Base-by-base conservation (phyloP, 2,797 vertebrate species). In the Leuciscus waleckii region DNA sequence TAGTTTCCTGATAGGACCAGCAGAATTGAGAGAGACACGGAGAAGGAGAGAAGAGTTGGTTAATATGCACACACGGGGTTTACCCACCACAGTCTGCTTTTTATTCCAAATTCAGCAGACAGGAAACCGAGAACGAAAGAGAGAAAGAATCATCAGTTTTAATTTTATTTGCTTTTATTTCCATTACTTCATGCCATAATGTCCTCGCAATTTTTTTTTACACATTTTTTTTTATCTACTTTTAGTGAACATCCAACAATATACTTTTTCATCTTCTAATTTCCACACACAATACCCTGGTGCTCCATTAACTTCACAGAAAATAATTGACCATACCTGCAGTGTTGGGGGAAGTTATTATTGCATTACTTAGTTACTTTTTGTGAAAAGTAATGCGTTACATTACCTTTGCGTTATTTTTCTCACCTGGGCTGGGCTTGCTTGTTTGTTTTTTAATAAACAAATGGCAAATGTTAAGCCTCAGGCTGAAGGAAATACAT, bases 21-120 rank as follows among this genome's bases (percentile, higher is more conserved):
- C 21, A 39, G 32, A 6, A 58, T n/a, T 77, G 74, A 77, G 13
- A 80, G 29, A 67, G 43, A 67, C 78, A 37, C 11, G 2, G 43
- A 68, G 41, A 21, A 80, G 21, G 13, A 35, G 41, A n/a, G 63
- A 80, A 71, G 7, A 58, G 67, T 37, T 71, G n/a, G 32, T 39
- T 43, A 29, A 29, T 29, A 37, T 81, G 16, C 29, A 69, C 80
- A 71, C 49, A 70, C 29, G 35, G 63, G 63, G 51, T 71, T 82
- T 71, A 8, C 46, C 8, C 23, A 4, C 32, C 51, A 79, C 77
- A 56, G 37, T 69, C 65, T 29, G 49, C 49, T 79, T 26, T 67
- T 79, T 80, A 46, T 68, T 69, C 79, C 43, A 68, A 26, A 80
- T 68, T 51, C 29, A 80, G 61, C 19, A 35, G 78, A 26, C 78